Conservation (phyloP, 2,888 invertebrate species). For the Schizaphis graminum region DNA sequence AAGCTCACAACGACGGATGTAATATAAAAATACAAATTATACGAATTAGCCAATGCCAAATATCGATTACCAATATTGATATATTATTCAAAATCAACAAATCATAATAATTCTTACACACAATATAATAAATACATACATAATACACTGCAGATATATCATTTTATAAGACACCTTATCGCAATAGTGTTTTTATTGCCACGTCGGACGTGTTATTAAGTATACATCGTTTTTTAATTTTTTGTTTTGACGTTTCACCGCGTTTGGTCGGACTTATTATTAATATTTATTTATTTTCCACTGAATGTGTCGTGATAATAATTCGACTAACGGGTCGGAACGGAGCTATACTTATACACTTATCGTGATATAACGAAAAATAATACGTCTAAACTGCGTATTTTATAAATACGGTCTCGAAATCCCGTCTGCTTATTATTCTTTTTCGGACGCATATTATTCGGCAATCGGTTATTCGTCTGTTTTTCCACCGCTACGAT, state of each 20-base stretch:
- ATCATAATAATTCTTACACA: neutral
- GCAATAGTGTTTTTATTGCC: neutral
- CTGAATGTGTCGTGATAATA: neutral
- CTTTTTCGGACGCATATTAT: neutral
- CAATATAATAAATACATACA: neutral
- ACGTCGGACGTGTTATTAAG: neutral
- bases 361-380: neutral
- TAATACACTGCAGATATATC: neutral
- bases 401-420: neutral
- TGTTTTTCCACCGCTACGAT: neutral
- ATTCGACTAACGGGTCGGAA: neutral
- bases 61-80: neutral
- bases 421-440: neutral
- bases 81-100: neutral
- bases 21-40: neutral
- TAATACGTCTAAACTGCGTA: neutral
- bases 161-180: neutral
- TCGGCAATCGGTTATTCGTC: neutral
- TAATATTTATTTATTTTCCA: neutral
- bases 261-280: neutral
- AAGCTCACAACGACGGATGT: neutral
- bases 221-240: neutral
- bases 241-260: neutral
- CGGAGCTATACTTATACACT: neutral
- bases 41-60: neutral